Evolutionary conservation across 2,888 invertebrate species (phyloP), one percentile per base, ranked within the genome.

Genomic region (Dinocampus coccinellae): DNA sequence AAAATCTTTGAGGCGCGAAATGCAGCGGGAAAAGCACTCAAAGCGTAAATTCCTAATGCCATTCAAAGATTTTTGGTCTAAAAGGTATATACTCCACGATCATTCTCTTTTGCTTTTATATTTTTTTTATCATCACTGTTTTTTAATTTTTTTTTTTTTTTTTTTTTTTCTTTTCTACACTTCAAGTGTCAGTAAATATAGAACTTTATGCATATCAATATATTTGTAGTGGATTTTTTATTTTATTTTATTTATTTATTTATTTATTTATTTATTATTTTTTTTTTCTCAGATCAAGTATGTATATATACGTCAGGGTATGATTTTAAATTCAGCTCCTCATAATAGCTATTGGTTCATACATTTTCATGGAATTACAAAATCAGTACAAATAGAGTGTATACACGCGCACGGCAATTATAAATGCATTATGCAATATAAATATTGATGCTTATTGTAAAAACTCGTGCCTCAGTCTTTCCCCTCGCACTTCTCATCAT

Each of bases 331-430:
- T 84, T 81, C 79, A 82, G 79, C 80, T 85, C 82, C 82, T 83
- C 85, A 86, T 85, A 86, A 86, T 85, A 86, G 83, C 82, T 78
- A 82, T 81, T 77, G 82, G 83, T 84, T 86, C 86, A 86, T 86
- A 86, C 85, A 87, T 87, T 86, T 87, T 87, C 86, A 86, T 86
- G 86, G 80, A 81, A 83, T 85, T 85, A 85, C 85, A 86, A 84
- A 86, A 86, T 86, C 85, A 83, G 83, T 85, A 86, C 85, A 87
- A 87, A 87, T 87, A 85, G 85, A 86, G 84, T 84, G 84, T 85
- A 84, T 83, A 85, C 82, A 84, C 82, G 84, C 84, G 84, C 83
- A 84, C 82, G 84, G 83, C 84, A 87, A 87, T 86, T 84, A 85
- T 82, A 82, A 83, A 86, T 86, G 85, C 84, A 87, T 87, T 87